Evolutionary conservation across 2,113 vertebrate genomes (phyloP).

Genomic region (Cephalopterus ornatus): DNA sequence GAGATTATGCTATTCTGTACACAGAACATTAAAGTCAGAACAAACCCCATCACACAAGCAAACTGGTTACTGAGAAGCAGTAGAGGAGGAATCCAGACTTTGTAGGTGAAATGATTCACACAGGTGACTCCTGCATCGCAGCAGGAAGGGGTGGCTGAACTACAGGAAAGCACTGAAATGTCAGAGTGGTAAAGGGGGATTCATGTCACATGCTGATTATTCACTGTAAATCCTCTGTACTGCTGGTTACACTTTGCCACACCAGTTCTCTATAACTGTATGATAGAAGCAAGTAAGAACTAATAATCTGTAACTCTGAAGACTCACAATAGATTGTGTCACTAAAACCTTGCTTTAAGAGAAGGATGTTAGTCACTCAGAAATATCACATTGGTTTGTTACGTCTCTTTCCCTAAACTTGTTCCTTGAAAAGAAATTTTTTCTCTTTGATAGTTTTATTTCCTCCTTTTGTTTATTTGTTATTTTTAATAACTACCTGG

Average conservation of each 20-base stretch:
- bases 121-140: not conserved
- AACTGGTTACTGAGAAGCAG: not conserved
- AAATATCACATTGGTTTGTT: not conserved
- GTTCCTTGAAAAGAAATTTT: not conserved
- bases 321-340: not conserved
- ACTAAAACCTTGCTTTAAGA: not conserved
- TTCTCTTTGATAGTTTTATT: not conserved
- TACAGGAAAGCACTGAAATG: not conserved
- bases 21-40: not conserved
- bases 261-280: not conserved
- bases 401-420: not conserved
- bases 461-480: not conserved
- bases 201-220: not conserved
- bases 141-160: not conserved
- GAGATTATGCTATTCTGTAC: not conserved
- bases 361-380: not conserved
- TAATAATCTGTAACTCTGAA: not conserved
- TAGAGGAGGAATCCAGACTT: not conserved
- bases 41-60: not conserved
- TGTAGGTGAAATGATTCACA: not conserved
- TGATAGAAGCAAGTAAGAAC: not conserved
- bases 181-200: not conserved
- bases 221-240: not conserved
- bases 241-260: not conserved
- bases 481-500: not conserved